phyloP scores from a whole-genome alignment of 2,113 vertebrate genomes.

The Cyanistes caeruleus region DNA sequence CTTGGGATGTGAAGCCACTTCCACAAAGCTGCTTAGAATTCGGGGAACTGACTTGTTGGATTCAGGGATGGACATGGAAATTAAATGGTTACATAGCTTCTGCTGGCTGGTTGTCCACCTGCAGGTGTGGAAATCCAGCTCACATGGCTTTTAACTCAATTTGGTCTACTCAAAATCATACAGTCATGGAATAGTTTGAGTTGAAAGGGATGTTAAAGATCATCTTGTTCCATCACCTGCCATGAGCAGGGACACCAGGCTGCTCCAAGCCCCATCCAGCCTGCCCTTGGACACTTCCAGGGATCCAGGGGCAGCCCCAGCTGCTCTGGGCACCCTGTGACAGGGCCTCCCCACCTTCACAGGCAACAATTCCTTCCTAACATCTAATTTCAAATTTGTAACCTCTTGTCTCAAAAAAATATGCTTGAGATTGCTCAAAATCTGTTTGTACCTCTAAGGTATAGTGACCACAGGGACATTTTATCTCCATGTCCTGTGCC shows the following conservation, averaged over 20 bases:
- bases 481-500: not conserved
- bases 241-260: not conserved
- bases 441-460: not conserved
- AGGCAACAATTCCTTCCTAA: not conserved
- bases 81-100: not conserved
- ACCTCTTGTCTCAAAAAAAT: not conserved
- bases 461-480: not conserved
- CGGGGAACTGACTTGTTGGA: not conserved
- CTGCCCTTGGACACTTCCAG: not conserved
- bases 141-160: not conserved
- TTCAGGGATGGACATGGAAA: not conserved
- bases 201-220: not conserved
- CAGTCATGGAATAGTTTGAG: not conserved
- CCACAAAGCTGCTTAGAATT: not conserved
- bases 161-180: not conserved
- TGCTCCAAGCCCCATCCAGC: not conserved
- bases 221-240: not conserved
- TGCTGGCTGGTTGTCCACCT: not conserved
- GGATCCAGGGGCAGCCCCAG: not conserved
- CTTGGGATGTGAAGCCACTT: not conserved
- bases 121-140: not conserved
- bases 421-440: not conserved
- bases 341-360: accelerated
- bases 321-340: not conserved
- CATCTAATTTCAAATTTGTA: too few species aligned